A percentile compares a stretch with the other conserved stretches of the same genome.
Evolutionary conservation across 2,113 vertebrate genomes (phyloP).

Genomic region (Microtus ochrogaster): DNA sequence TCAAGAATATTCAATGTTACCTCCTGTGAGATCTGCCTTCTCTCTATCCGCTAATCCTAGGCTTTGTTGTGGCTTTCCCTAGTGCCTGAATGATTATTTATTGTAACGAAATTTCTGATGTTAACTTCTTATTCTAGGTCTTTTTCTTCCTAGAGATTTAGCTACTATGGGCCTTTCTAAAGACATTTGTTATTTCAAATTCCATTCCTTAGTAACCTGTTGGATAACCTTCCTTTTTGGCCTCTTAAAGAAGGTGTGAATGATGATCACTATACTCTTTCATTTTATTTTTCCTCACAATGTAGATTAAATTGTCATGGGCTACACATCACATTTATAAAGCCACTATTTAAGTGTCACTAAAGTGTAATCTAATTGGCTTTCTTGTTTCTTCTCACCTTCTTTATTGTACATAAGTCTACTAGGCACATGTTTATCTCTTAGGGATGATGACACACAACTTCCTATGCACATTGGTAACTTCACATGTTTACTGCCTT

Average conservation of each 20-base stretch:
- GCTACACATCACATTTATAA: constrained; percentile 5
- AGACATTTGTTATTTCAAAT: background rate
- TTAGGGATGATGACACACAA: background rate
- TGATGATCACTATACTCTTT: background rate
- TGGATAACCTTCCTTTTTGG: background rate
- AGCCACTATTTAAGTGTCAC: background rate
- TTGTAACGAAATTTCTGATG: background rate
- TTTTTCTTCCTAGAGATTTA: constrained; percentile 5
- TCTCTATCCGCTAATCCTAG: background rate
- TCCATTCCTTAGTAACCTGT: background rate
- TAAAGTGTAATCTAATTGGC: background rate
- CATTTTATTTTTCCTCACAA: constrained; percentile 5
- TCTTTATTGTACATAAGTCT: background rate
- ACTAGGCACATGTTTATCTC: background rate
- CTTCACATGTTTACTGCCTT: background rate
- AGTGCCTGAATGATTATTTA: background rate
- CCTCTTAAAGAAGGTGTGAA: background rate
- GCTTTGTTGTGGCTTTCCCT: background rate
- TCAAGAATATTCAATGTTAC: background rate
- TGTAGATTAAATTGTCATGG: constrained; percentile 16
- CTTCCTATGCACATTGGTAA: background rate
- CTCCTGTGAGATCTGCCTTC: background rate
- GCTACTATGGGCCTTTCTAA: background rate
- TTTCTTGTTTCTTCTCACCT: background rate
- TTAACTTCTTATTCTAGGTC: background rate